Evolutionary conservation across 2,113 vertebrate species (phyloP).

Genomic region (Zapus hudsonius): DNA sequence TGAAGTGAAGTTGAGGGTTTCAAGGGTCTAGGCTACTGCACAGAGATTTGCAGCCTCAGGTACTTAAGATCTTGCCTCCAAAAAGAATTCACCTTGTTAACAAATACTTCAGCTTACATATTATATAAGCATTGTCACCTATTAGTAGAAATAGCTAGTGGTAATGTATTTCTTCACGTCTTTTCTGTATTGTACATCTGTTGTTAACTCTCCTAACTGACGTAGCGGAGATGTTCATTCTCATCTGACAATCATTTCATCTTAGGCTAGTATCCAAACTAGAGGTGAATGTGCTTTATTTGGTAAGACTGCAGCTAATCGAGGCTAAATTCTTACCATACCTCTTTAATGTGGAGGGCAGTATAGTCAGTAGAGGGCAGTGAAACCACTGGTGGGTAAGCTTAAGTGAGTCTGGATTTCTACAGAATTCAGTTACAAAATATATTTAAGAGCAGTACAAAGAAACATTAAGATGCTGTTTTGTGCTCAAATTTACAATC

Average conservation of each 20-base stretch:
- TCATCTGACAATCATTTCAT: not conserved
- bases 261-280: not conserved
- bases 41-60: not conserved
- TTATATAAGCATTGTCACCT: not conserved
- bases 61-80: not conserved
- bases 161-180: not conserved
- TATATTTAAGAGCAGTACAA: not conserved
- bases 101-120: not conserved
- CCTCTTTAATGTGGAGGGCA: not conserved
- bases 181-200: not conserved
- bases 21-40: not conserved
- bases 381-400: not conserved
- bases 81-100: not conserved
- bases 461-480: not conserved
- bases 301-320: not conserved
- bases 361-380: not conserved
- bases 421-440: not conserved
- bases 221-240: not conserved
- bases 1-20: not conserved
- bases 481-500: not conserved
- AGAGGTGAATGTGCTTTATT: not conserved
- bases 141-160: not conserved
- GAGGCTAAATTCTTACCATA: not conserved
- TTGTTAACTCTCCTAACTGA: not conserved
- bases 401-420: not conserved